These are phyloP conservation scores for Dendronephthya gigantea DNA, from an alignment of 64 coral and sea anemone genomes.

Conservation along the genomic window DNA sequence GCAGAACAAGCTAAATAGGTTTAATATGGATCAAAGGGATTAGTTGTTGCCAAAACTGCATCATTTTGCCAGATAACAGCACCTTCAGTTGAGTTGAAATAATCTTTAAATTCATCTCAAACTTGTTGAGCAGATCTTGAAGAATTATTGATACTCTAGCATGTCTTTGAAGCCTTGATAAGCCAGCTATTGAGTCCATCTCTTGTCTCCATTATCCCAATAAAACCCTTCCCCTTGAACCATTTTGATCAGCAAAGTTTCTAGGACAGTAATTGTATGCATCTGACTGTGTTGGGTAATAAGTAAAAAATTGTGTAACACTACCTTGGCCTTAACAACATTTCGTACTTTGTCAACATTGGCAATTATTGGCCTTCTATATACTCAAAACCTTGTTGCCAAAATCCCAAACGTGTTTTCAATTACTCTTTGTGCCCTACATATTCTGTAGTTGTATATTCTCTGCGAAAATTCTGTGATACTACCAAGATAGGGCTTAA, in stretches of 20 bases:
- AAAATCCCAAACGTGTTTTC: not conserved
- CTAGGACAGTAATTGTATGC: not conserved
- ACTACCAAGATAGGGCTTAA: not conserved
- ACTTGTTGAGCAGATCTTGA: no score
- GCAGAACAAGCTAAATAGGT: no score
- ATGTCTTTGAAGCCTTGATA: no score
- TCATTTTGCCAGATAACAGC: no score
- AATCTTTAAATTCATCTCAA: no score
- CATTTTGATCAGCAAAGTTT: not conserved
- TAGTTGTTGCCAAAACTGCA: no score
- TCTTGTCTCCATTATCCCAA: not conserved
- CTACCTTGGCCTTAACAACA: not conserved
- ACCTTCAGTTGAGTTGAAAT: no score
- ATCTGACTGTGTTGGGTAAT: not conserved
- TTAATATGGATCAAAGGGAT: no score
- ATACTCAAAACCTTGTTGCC: not conserved
- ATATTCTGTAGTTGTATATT: not conserved
- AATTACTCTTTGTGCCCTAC: not conserved
- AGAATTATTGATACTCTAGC: no score
- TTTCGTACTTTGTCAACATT: not conserved
- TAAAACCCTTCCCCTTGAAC: not conserved
- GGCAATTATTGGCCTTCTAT: not conserved
- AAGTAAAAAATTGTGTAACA: not conserved
- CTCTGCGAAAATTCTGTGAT: not conserved
- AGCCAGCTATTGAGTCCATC: not conserved